Evolutionary conservation across 2,797 vertebrate genomes (phyloP).

Genomic region (Phoxinus dragarum): DNA sequence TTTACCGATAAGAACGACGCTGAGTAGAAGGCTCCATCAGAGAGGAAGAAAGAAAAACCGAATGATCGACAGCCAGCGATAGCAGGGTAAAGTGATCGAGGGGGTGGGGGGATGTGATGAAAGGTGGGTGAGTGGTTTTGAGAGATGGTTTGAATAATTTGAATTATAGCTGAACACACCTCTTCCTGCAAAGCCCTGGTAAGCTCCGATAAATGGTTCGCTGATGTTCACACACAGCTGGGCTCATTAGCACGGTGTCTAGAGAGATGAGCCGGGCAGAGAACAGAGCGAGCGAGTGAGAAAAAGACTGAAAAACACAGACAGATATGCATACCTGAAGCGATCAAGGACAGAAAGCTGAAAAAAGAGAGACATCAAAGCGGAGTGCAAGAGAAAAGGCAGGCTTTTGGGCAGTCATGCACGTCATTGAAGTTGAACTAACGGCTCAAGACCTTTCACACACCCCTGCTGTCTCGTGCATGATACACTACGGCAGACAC

Average conservation of each 20-base stretch:
- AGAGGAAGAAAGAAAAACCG: conserved; percentile 6
- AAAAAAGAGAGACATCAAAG: conserved; percentile 3
- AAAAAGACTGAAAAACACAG: conserved; percentile 15
- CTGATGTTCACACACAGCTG: conserved; percentile 47
- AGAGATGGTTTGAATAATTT: conserved; percentile 49
- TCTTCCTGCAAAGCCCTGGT: conserved; percentile 27
- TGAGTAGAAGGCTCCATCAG: conserved; percentile 10
- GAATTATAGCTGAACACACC: conserved; percentile 49
- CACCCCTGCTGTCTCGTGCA: conserved; percentile 7
- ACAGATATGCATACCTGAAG: conserved; percentile 9
- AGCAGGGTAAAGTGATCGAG: conserved; percentile 4
- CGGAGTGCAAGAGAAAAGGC: neutral
- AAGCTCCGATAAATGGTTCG: conserved; percentile 39
- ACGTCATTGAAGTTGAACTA: conserved; percentile 22
- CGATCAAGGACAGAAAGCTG: conserved; percentile 5
- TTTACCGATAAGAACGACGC: neutral
- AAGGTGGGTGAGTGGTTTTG: conserved; percentile 34
- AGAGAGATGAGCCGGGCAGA: conserved; percentile 33
- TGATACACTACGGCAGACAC: neutral
- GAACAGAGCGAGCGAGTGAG: conserved; percentile 2
- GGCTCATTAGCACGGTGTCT: conserved; percentile 50
- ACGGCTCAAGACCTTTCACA: conserved; percentile 17
- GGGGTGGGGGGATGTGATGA: conserved; percentile 21
- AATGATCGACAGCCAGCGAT: conserved; percentile 1
- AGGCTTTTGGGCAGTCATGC: conserved; percentile 14